Percentiles rank a stretch among this genome's conserved stretches.
Evolutionary conservation across 1,140 invertebrate species (phyloP).

Genomic region (Halesus radiatus): DNA sequence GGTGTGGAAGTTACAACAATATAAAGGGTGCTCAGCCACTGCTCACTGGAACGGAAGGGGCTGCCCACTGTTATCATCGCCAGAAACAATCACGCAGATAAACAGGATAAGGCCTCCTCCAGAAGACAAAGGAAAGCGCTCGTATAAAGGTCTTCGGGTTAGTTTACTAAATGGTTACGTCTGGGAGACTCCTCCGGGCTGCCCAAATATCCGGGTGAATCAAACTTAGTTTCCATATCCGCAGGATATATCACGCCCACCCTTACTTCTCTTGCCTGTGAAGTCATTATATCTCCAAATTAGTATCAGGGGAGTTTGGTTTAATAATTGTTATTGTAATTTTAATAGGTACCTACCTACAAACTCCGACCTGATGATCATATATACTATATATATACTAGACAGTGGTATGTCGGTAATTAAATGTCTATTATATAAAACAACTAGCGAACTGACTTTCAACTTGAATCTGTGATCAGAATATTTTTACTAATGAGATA

Average conservation of each 20-base stretch:
- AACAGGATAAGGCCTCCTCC: conserved; percentile 9
- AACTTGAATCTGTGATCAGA: too few relatives aligned
- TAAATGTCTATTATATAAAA: too few relatives aligned
- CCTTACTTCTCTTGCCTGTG: not conserved
- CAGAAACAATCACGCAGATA: conserved; percentile 38
- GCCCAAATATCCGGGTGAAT: not conserved
- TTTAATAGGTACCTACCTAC: too few relatives aligned
- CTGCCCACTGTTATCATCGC: conserved; percentile 20
- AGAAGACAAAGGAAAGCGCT: conserved; percentile 22
- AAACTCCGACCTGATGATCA: too few relatives aligned
- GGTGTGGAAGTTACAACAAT: not conserved
- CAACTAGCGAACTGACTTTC: too few relatives aligned
- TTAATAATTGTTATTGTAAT: too few relatives aligned
- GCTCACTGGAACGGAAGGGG: conserved; percentile 19
- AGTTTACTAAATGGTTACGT: conserved; percentile 39
- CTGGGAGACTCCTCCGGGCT: not conserved
- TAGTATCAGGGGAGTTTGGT: too few relatives aligned
- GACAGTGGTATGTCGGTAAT: too few relatives aligned
- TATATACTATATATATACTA: too few relatives aligned
- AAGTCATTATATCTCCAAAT: too few relatives aligned
- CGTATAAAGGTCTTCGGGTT: conserved; percentile 32
- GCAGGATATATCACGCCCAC: conserved; percentile 17
- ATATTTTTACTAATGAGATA: too few relatives aligned
- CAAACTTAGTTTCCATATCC: conserved; percentile 27
- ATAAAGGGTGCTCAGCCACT: not conserved